Percentiles rank a stretch among this genome's conserved stretches.
Conservation (phyloP, 92 coral and sea anemone species). For the Muricea muricata region DNA sequence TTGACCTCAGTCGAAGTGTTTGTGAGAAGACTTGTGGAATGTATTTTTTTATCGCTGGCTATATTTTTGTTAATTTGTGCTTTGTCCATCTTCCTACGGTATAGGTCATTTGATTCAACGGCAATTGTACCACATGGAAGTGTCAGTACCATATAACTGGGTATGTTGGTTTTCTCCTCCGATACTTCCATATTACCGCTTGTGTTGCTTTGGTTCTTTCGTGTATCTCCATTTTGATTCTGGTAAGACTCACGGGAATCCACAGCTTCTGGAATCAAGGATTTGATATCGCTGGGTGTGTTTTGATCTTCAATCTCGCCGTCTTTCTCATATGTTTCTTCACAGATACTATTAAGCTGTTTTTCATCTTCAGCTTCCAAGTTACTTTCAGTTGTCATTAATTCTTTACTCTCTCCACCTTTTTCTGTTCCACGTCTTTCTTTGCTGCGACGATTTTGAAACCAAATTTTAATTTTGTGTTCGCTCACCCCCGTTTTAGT, state of each 20-base stretch:
- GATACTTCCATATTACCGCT: not conserved
- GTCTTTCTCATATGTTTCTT: conserved; percentile 8
- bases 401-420: conserved; percentile 44
- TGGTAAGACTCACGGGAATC: not conserved
- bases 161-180: not conserved
- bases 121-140: not conserved
- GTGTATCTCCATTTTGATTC: not conserved
- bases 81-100: not conserved
- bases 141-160: not conserved
- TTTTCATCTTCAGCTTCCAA: conserved; percentile 26
- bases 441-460: conserved; percentile 85
- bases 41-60: no score
- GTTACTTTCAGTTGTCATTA: not conserved
- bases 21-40: not conserved
- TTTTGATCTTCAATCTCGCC: conserved; percentile 12
- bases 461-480: conserved; percentile 81
- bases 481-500: conserved; percentile 69
- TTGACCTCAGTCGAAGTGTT: not conserved
- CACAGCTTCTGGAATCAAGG: not conserved
- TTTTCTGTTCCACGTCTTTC: conserved; percentile 66
- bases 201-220: not conserved
- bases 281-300: not conserved
- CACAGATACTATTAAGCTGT: not conserved
- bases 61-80: not conserved
- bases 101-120: not conserved